These are phyloP conservation scores for Phoebastria nigripes DNA, from an alignment of 2,797 vertebrate species.

Conservation along the genomic window DNA sequence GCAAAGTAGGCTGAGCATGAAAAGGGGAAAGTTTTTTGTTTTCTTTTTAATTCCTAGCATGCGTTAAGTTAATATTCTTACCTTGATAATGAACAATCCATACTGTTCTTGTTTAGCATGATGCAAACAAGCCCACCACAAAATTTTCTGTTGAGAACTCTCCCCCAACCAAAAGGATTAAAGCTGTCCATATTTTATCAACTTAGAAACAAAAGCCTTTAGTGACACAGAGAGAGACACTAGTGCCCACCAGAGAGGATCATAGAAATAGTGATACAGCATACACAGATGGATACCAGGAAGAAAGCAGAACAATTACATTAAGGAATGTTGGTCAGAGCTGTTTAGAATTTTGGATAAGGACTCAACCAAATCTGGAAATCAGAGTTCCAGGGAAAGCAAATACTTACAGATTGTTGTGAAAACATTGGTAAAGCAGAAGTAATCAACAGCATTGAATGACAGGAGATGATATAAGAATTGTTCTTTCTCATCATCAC, in stretches of 20 bases:
- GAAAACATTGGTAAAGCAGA: conserved; percentile 99
- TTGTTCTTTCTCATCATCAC: conserved; percentile 98
- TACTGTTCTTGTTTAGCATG: not conserved
- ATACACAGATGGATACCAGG: not conserved
- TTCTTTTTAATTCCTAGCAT: not conserved
- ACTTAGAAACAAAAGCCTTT: not conserved
- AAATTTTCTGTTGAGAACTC: not conserved
- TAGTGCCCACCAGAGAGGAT: not conserved
- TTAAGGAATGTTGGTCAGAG: not conserved
- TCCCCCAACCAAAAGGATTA: not conserved
- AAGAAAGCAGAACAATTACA: not conserved
- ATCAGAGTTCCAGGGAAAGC: not conserved
- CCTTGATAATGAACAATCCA: not conserved
- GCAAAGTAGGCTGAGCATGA: not conserved
- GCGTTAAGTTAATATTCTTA: not conserved
- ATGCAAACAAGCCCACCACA: not conserved
- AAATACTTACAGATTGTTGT: conserved; percentile 93
- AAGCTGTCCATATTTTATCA: not conserved
- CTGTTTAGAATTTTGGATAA: not conserved
- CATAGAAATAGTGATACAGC: not conserved
- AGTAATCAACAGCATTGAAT: conserved; percentile 98
- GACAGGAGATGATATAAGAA: conserved; percentile 98
- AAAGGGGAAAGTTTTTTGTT: not conserved
- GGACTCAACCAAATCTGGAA: not conserved
- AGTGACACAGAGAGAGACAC: not conserved